Percentiles rank a stretch among this genome's conserved stretches.
Evolutionary conservation across 2,113 vertebrate genomes (phyloP).

Genomic region (Psophia crepitans): DNA sequence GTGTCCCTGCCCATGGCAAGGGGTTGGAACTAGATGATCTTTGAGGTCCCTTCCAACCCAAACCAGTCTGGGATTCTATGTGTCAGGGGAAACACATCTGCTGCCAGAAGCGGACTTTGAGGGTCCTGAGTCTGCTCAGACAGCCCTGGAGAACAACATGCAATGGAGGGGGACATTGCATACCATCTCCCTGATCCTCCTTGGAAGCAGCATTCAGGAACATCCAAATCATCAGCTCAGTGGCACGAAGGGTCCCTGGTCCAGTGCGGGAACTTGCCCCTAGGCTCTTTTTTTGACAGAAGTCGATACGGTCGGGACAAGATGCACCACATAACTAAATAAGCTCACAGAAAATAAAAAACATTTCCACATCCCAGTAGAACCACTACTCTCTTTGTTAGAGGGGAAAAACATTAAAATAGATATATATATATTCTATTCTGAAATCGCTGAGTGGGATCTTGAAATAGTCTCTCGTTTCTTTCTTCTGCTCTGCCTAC

Average conservation of each 20-base stretch:
- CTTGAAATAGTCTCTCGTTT: not conserved
- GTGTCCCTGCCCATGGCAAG: too few relatives aligned
- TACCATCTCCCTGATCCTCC: not conserved
- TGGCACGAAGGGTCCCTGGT: fast-evolving
- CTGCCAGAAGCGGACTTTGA: not conserved
- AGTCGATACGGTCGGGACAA: not conserved
- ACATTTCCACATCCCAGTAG: not conserved
- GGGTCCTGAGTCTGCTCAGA: not conserved
- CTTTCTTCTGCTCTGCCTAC: not conserved
- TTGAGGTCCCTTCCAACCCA: too few relatives aligned
- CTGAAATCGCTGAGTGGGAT: not conserved
- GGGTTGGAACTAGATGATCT: too few relatives aligned
- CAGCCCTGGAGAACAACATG: not conserved
- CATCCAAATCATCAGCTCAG: too few relatives aligned
- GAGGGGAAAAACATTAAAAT: not conserved
- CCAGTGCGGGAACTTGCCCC: too few relatives aligned
- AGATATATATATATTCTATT: not conserved
- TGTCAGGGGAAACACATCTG: not conserved
- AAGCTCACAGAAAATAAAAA: not conserved
- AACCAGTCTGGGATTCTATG: too few relatives aligned
- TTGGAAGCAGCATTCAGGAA: too few relatives aligned
- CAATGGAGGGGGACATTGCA: not conserved
- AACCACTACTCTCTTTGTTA: not conserved
- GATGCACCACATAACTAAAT: not conserved
- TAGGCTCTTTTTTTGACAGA: not conserved